Conservation (phyloP, 2,888 invertebrate genomes). For the Cacoxenus indagator region DNA sequence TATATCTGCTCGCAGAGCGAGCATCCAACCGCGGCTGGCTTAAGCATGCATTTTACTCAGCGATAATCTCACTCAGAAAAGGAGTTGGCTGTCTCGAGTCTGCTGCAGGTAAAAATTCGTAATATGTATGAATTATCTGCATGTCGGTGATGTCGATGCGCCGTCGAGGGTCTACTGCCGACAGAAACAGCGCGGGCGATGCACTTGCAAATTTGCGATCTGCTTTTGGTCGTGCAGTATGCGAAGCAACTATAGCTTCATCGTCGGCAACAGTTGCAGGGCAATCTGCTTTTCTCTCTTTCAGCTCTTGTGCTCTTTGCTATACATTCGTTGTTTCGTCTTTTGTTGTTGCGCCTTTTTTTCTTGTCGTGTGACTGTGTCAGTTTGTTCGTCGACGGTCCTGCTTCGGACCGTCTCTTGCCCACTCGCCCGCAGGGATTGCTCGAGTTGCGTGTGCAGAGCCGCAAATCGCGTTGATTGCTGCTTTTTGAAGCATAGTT, state of each 20-base stretch:
- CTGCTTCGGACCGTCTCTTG: neutral
- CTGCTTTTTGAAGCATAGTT: conserved; percentile 34
- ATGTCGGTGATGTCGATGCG: conserved; percentile 15
- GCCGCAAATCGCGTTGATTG: conserved; percentile 39
- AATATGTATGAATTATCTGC: conserved; percentile 28
- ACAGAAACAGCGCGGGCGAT: neutral
- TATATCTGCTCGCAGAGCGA: conserved; percentile 12
- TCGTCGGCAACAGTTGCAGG: neutral
- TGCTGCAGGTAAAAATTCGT: conserved; percentile 27
- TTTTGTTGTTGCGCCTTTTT: neutral
- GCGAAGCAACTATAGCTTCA: neutral
- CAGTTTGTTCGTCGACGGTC: neutral
- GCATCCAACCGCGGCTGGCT: conserved; percentile 24
- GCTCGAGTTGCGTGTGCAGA: conserved; percentile 38
- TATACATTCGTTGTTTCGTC: neutral
- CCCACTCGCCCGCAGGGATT: conserved; percentile 13
- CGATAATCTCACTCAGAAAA: conserved; percentile 24
- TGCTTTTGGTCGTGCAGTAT: no score
- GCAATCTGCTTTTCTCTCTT: neutral
- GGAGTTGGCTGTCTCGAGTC: conserved; percentile 9
- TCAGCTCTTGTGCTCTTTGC: neutral
- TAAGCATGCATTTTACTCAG: conserved; percentile 1
- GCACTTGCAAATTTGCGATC: conserved; percentile 1
- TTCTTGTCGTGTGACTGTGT: neutral
- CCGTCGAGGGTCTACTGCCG: neutral